Base-by-base conservation (phyloP, 2,888 invertebrate species). In the Ophion ventricosus region DNA sequence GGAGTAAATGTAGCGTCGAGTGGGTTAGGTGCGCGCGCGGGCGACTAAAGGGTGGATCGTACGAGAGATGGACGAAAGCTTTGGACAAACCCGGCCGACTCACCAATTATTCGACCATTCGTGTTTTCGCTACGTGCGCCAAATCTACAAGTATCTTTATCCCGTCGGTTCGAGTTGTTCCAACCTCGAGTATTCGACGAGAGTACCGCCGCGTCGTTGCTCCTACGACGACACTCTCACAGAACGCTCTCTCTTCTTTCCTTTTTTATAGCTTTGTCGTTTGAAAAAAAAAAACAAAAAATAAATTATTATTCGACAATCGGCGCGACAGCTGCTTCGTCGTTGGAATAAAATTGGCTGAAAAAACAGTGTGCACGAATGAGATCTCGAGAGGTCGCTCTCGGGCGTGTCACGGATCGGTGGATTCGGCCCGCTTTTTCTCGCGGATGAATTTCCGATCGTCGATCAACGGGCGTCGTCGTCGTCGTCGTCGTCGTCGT, bases 71-170 rank as follows among this genome's bases (percentile, higher is more conserved):
- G 72, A 84, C 73, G 82, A 87, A 87, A 86, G 87, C 88, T 87
- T 87, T 84, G 23, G 57, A 29, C 86, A 87, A 89, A 88, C 88
- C 88, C 87, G 89, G 87, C 90, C 90, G 91, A 91, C 91, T 91
- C 92, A 89, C 91, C 92, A 93, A 92, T 93, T 92, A 92, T 92
- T 92, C 87, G 91, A 87, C 91, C 90, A 92, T 93, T 92, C 91
- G 91, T 87, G 57, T 67, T 25, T 89, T 89, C 84, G 90, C 93
- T 92, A 93, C 93, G 93, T 93, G 92, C 91, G 87, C 91, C 90
- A 92, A 92, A 93, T 93, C 92, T 92, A 92, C 92, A 92, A 93
- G 92, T 92, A 91, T 43, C 11, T 43, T 43, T 92, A 92, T 92
- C 90, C 89, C 88, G 80, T 78, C 79, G 74, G 29, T 81, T 74